Evolutionary conservation across 2,888 invertebrate genomes (phyloP).

Genomic region (Melanophora roralis): DNA sequence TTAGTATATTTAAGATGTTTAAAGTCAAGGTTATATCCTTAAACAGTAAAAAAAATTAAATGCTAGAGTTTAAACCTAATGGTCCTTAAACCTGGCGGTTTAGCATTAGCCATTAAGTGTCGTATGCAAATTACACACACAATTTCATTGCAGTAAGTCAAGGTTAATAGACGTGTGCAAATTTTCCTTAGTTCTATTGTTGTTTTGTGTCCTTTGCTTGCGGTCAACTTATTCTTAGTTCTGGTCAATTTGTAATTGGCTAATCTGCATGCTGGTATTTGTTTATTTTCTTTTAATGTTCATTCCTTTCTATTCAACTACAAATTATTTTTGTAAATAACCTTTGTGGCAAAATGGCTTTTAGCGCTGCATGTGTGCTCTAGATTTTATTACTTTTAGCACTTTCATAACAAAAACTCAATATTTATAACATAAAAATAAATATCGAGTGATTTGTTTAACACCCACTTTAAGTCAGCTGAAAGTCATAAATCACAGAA

Average conservation of each 20-base stretch:
- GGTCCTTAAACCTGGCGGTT: background rate
- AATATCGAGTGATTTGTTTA: slow-evolving; percentile 32
- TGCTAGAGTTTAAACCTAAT: background rate
- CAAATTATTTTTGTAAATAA: slow-evolving; percentile 20
- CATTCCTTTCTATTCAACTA: background rate
- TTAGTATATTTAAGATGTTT: background rate
- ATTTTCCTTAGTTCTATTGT: slow-evolving; percentile 49
- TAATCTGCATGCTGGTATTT: slow-evolving; percentile 26
- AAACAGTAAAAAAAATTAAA: background rate
- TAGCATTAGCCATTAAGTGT: background rate
- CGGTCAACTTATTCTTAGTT: slow-evolving; percentile 44
- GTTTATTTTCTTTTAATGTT: slow-evolving; percentile 35
- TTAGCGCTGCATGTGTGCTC: slow-evolving; percentile 66
- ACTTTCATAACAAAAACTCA: background rate
- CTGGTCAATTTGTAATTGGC: slow-evolving; percentile 47
- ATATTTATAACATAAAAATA: background rate
- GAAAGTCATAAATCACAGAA: slow-evolving; percentile 4
- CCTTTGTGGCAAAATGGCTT: slow-evolving; percentile 30
- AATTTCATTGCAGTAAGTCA: background rate
- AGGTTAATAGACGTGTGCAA: slow-evolving; percentile 66
- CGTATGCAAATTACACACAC: slow-evolving; percentile 15
- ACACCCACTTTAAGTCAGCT: background rate
- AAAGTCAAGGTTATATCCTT: slow-evolving; percentile 2
- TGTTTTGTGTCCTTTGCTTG: background rate
- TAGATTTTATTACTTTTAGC: slow-evolving; percentile 67